Percentiles rank a stretch among this genome's conserved stretches.
Evolutionary conservation across 2,797 vertebrate species (phyloP).

Genomic region (Acanthis flammea): DNA sequence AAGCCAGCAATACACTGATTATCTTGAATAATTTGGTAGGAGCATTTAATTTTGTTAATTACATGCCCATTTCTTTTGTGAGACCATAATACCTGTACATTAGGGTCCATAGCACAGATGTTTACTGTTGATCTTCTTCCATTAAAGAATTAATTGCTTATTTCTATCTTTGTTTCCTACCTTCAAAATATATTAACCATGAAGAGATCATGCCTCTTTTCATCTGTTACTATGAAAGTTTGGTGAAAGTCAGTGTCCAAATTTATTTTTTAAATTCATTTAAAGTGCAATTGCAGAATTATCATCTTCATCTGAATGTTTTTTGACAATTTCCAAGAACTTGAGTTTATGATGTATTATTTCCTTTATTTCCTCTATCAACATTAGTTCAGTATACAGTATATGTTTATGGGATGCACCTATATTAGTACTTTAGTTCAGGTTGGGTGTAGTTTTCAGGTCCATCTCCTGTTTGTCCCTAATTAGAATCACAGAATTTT

Average conservation of each 20-base stretch:
- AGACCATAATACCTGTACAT: neutral
- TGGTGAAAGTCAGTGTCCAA: neutral
- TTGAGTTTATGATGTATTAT: neutral
- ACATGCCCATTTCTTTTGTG: neutral
- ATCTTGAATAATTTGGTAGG: neutral
- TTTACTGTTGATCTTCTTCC: neutral
- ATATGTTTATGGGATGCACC: neutral
- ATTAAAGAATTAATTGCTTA: neutral
- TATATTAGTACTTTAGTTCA: neutral
- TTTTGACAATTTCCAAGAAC: neutral
- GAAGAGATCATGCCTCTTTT: neutral
- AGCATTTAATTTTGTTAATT: neutral
- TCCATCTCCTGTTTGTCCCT: neutral
- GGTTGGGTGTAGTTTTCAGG: neutral
- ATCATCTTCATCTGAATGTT: neutral
- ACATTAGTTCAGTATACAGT: neutral
- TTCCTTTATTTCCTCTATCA: neutral
- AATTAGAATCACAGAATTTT: neutral
- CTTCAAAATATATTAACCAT: neutral
- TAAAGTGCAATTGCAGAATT: neutral
- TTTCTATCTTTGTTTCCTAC: neutral
- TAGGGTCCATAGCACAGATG: neutral
- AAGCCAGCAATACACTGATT: neutral
- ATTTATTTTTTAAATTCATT: neutral
- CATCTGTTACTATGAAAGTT: neutral